A percentile compares a stretch with the other conserved stretches of the same genome.
phyloP scores from a whole-genome alignment of 2,113 vertebrate genomes.

The Raja brachyura region DNA sequence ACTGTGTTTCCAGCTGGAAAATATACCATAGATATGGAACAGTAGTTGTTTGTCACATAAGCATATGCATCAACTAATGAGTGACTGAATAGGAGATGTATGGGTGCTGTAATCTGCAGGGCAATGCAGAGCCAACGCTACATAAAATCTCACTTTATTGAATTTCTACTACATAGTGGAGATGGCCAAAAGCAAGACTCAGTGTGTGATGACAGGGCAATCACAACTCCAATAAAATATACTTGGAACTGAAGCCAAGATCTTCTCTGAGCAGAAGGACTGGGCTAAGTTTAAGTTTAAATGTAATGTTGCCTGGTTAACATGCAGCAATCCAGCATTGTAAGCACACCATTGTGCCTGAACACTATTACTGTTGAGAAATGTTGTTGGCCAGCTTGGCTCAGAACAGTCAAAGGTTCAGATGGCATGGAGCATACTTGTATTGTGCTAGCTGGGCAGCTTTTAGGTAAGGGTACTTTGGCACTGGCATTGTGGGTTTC shows the following conservation, averaged over 20 bases:
- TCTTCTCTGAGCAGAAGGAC: neutral
- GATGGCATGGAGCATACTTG: neutral
- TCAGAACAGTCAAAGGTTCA: neutral
- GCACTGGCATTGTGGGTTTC: neutral
- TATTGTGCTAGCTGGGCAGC: neutral
- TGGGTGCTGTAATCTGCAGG: neutral
- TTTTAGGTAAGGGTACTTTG: neutral
- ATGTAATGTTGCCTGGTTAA: neutral
- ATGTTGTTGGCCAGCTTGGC: neutral
- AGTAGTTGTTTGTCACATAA: neutral
- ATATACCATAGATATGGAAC: neutral
- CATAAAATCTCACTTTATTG: neutral
- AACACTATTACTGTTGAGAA: neutral
- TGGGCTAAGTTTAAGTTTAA: neutral
- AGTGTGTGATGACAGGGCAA: constrained; percentile 1
- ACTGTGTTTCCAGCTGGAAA: neutral
- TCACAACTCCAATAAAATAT: neutral
- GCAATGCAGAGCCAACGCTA: neutral
- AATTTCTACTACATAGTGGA: neutral
- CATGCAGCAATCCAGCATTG: neutral
- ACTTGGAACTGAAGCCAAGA: neutral
- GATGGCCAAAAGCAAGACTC: neutral
- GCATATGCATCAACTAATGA: constrained; percentile 12
- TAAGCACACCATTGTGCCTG: neutral
- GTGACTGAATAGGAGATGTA: neutral